Base-by-base conservation (phyloP, 1,140 invertebrate species). In the Drosophila kurseongensis region DNA sequence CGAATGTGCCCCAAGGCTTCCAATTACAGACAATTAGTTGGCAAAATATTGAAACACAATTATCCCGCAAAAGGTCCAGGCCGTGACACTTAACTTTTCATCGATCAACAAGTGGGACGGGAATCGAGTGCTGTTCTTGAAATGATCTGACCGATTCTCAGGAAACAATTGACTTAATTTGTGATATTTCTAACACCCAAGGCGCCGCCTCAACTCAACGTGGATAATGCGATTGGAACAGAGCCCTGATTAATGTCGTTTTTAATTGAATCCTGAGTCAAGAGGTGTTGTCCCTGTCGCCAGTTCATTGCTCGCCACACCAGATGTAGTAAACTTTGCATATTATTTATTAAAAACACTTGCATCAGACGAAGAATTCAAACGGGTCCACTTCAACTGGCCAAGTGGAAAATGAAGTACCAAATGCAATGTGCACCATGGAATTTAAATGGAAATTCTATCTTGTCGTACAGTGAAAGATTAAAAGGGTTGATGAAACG, bases 11-110 rank as follows among this genome's bases (percentile, higher is more conserved):
- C 60, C 74, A 51, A 40, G 66, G 79, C 75, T 45, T 10, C 65
- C 71, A 86, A 86, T 86, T 86, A 86, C 65, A 60, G 47, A 86
- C 75, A 88, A 71, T 86, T 86, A 86, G 75, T 86, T 83, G 83
- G 83, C 83, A 88, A 79, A 86, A 86, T 88, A 79, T 75, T 78
- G 54, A 85, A 72, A 68, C 44, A 52, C 23, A 75, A 68, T 65
- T 55, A 65, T 59, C 58, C 67, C 60, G 36, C 29, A 45, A 81
- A 66, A 75, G 60, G 83, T 61, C 83, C 83, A 83, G 67, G 48
- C 81, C 40, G 55, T 79, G 83, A 76, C 75, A 88, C 71, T 88
- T 41, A 48, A 48, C 68, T 78, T 65, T 41, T 45, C 71, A 82
- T 86, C 80, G 58, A 81, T 75, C 80, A 86, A 42, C 57, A 67